Evolutionary conservation across 2,888 invertebrate species (phyloP).

Genomic region (Cloeon dipterum): DNA sequence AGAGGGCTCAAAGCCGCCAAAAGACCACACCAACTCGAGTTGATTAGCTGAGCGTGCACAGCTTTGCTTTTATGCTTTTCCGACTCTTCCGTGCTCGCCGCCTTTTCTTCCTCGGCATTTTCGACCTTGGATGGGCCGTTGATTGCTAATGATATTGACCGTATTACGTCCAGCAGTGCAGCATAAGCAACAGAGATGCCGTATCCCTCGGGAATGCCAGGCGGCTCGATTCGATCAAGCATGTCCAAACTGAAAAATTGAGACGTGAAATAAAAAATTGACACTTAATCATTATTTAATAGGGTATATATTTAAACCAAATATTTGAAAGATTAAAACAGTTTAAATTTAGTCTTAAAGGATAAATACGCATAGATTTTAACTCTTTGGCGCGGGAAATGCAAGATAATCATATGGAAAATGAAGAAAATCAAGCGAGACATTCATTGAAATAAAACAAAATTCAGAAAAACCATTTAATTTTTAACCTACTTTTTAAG

Average conservation of each 20-base stretch:
- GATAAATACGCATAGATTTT: too few species aligned
- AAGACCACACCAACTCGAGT: constrained; percentile 88
- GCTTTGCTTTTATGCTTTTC: constrained; percentile 21
- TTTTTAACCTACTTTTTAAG: too few species aligned
- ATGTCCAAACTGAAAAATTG: constrained; percentile 56
- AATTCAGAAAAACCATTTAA: too few species aligned
- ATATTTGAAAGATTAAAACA: not conserved
- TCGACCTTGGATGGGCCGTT: constrained; percentile 13
- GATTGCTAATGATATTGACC: constrained; percentile 56
- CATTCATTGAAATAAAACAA: too few species aligned
- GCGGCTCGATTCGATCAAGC: constrained; percentile 87
- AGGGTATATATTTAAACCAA: not conserved
- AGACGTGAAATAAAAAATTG: constrained; percentile 1
- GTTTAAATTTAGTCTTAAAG: not conserved
- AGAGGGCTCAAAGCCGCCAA: constrained; percentile 76
- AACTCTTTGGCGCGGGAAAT: too few species aligned
- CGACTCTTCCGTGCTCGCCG: constrained; percentile 15
- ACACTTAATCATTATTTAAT: not conserved
- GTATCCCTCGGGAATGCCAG: constrained; percentile 87
- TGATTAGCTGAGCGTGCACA: constrained; percentile 51
- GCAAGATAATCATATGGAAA: too few species aligned
- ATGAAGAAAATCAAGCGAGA: too few species aligned
- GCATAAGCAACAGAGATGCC: constrained; percentile 91
- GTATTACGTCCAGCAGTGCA: constrained; percentile 74
- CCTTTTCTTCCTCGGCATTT: not conserved